phyloP scores from a whole-genome alignment of 1,140 invertebrate species.

The Drosophila murphyi region DNA sequence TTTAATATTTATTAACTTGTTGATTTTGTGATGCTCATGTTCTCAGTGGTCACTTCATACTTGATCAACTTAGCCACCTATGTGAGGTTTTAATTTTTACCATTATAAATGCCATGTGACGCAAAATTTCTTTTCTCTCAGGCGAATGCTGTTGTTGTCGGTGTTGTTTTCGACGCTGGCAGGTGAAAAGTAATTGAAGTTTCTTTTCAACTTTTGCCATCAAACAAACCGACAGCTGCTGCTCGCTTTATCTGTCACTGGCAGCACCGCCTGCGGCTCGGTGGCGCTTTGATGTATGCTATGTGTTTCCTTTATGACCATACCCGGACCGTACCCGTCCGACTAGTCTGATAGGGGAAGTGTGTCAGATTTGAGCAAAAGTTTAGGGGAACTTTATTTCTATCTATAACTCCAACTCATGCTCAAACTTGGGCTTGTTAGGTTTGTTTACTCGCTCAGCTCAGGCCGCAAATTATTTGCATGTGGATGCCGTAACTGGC shows the following conservation, averaged over 20 bases:
- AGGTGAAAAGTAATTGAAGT: constrained; percentile 80
- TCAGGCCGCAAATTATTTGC: constrained; percentile 74
- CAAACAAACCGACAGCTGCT: constrained; percentile 70
- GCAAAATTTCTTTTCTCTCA: background rate
- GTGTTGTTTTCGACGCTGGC: constrained; percentile 38
- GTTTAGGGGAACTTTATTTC: constrained; percentile 37
- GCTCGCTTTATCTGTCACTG: constrained; percentile 46
- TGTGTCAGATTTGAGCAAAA: constrained; percentile 53
- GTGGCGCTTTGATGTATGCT: constrained; percentile 75
- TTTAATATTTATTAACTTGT: background rate
- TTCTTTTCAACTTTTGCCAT: constrained; percentile 70
- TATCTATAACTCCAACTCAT: constrained; percentile 34
- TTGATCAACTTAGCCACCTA: background rate
- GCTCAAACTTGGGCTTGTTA: constrained; percentile 22
- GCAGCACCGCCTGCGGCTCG: constrained; percentile 42
- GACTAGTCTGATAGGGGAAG: constrained; percentile 26
- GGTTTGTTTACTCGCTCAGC: constrained; percentile 66
- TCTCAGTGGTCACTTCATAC: background rate
- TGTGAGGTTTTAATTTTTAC: background rate
- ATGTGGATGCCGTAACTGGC: constrained; percentile 30
- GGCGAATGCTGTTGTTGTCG: constrained; percentile 43
- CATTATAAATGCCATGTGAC: constrained; percentile 1
- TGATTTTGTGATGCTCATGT: background rate
- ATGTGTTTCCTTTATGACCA: constrained; percentile 35
- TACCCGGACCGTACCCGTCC: background rate